These are phyloP conservation scores for Picathartes gymnocephalus DNA, from an alignment of 2,113 vertebrate genomes.

Conservation along the genomic window DNA sequence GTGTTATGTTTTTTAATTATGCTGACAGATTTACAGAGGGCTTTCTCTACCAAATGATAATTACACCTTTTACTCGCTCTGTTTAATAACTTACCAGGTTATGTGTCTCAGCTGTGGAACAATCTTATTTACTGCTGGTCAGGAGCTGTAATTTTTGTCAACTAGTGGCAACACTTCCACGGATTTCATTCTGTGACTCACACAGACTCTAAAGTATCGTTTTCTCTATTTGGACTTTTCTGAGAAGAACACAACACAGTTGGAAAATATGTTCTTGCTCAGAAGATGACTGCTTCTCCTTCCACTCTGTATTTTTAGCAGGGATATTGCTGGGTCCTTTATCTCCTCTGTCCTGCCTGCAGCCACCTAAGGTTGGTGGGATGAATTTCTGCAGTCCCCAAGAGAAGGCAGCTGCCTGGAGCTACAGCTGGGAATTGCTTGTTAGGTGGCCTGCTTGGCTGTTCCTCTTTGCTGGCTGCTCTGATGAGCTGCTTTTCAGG, in stretches of 20 bases:
- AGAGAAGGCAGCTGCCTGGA: background rate
- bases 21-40: constrained; percentile 4
- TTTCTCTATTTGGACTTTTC: background rate
- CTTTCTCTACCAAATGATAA: constrained; percentile 24
- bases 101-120: constrained; percentile 6
- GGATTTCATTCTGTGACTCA: constrained; percentile 23
- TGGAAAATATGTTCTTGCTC: background rate
- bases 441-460: background rate
- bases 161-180: background rate
- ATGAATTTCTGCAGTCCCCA: background rate
- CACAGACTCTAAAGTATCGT: background rate
- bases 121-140: constrained; percentile 40
- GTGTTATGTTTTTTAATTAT: constrained; percentile 10
- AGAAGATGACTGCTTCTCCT: background rate
- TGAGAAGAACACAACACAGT: background rate
- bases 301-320: background rate
- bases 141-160: constrained; percentile 17
- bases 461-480: background rate
- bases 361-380: background rate
- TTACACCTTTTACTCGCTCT: background rate
- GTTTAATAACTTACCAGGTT: constrained; percentile 36
- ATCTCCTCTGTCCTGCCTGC: background rate
- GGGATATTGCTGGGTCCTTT: background rate
- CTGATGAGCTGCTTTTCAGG: background rate
- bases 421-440: background rate